Evolutionary conservation across 2,888 invertebrate genomes (phyloP), one percentile per base, ranked within the genome.

Genomic region (Tetanocera ferruginea): DNA sequence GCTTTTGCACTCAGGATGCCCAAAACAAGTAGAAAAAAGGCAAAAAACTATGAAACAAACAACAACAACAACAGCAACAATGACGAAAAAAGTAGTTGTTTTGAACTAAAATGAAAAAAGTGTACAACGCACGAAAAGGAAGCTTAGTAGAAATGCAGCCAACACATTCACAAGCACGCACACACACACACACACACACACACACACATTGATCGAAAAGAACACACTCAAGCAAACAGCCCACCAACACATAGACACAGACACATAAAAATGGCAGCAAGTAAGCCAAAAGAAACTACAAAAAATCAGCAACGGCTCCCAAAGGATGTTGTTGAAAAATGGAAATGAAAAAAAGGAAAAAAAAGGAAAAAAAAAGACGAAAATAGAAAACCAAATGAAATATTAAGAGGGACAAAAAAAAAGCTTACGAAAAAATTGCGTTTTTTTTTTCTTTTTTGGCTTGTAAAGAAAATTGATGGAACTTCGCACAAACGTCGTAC

Each of bases 131-230:
- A 74, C 74, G 74, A 74, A 64, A 51, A 74, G 64, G 28, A 74
- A 49, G 66, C 51, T 74, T 49, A 52, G 74, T 28, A 74, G n/a
- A 19, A 37, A 57, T 55, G 37, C 55, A 52, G 31, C 11, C 34
- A 71, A 34, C 71, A 72, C 31, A 51, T 28, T 66, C 71, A 76
- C 64, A 19, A 11, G 37, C 62, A 28, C 70, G 71, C 52, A 60
- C 43, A 79, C 77, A 72, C 43, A 73, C 52, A 78, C 60, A 74
- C 60, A 73, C 70, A 72, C 11, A 60, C 72, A 77, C 31, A 78
- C 34, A 66, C 64, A 28, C 64, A 71, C 52, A 76, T 43, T 14
- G n/a, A n/a, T n/a, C n/a, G n/a, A n/a, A 67, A 49, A 69, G 19
- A 31, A 64, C 52, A 5, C 57, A 60, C 60, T 43, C 64, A 19